Conservation (phyloP, 1,140 invertebrate species). For the Ceratoteleas bidentatus region DNA sequence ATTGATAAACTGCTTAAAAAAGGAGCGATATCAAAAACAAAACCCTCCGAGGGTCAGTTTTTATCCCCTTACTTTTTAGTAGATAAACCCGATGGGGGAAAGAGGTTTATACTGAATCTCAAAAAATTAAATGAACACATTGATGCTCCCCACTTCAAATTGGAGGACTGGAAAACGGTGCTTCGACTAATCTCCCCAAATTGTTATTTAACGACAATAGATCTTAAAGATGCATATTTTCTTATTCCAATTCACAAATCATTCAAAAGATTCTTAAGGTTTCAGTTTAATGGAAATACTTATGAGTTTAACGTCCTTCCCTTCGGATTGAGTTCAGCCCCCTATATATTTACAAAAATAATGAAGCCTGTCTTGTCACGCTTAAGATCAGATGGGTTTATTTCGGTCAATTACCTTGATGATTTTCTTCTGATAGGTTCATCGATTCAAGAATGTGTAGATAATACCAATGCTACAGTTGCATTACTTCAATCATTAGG, state of each 20-base stretch:
- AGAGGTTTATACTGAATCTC: not conserved
- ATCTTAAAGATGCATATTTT: not conserved
- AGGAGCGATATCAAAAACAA: conserved; percentile 3
- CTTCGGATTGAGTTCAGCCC: not conserved
- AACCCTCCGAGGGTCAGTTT: not conserved
- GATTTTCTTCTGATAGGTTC: not conserved
- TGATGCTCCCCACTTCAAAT: not conserved
- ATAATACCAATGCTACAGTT: too few relatives aligned
- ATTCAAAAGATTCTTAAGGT: not conserved
- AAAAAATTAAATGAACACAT: not conserved
- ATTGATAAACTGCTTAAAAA: not conserved
- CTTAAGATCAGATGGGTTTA: not conserved
- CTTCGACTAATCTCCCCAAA: not conserved
- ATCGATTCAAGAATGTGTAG: not conserved
- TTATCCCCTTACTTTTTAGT: not conserved
- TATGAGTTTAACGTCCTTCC: not conserved
- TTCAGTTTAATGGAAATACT: not conserved
- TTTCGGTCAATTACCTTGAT: not conserved
- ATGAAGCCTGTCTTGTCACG: not conserved
- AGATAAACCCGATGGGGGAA: not conserved
- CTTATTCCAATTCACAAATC: not conserved
- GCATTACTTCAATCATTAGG: not conserved
- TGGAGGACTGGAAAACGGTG: not conserved
- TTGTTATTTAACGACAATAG: not conserved
- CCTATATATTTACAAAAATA: not conserved